Percentiles rank a stretch among this genome's conserved stretches.
These are phyloP conservation scores for Euphonia xanthogaster DNA, from an alignment of 2,797 vertebrate species.

Conservation along the genomic window DNA sequence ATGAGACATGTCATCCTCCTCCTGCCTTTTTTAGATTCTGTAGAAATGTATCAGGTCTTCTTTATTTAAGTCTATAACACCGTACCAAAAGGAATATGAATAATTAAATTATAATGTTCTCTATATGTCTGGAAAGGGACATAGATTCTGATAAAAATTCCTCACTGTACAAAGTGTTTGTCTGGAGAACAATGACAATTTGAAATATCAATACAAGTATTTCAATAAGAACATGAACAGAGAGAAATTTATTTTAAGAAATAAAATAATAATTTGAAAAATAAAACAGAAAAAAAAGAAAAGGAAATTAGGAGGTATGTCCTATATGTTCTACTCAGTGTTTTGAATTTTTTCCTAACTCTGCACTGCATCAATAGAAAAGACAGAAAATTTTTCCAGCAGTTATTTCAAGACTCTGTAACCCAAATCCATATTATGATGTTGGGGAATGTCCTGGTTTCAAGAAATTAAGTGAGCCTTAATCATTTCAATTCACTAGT, in stretches of 20 bases:
- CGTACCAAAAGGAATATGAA: background rate
- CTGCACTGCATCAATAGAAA: background rate
- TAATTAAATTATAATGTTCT: background rate
- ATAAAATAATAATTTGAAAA: background rate
- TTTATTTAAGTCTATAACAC: background rate
- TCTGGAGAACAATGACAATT: background rate
- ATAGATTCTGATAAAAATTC: background rate
- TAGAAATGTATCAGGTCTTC: background rate
- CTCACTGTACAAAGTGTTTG: background rate
- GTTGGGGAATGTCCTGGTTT: conserved; percentile 24
- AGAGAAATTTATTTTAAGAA: background rate
- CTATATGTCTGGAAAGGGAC: background rate
- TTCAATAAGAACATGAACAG: background rate
- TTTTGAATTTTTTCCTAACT: background rate
- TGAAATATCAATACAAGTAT: background rate
- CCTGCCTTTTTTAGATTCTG: background rate
- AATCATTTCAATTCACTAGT: conserved; percentile 46
- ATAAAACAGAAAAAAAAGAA: background rate
- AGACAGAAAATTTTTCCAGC: background rate
- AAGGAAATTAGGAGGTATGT: background rate
- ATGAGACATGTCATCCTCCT: background rate
- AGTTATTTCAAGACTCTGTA: conserved; percentile 24
- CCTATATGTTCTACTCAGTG: background rate
- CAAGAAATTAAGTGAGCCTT: conserved; percentile 23
- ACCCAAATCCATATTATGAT: conserved; percentile 19